These are phyloP conservation scores for Sitodiplosis mosellana DNA, from an alignment of 1,140 invertebrate species.

Conservation along the genomic window DNA sequence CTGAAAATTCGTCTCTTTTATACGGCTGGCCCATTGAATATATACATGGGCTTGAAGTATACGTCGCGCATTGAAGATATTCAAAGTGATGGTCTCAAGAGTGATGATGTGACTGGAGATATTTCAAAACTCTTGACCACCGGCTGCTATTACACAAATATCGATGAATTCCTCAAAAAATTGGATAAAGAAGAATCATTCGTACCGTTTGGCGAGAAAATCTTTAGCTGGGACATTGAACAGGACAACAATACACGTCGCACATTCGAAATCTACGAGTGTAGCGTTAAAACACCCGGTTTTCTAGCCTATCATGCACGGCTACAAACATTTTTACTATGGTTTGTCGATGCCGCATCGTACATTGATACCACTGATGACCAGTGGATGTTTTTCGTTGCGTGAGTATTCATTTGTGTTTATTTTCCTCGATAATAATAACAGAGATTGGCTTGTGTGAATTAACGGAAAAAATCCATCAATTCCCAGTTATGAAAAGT, in stretches of 20 bases:
- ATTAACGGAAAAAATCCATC: no score
- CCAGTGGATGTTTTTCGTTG: conserved; percentile 77
- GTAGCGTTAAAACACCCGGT: conserved; percentile 43
- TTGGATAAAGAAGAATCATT: conserved; percentile 23
- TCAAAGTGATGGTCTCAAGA: conserved; percentile 36
- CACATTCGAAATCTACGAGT: conserved; percentile 65
- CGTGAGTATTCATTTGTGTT: conserved; percentile 41
- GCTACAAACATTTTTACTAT: conserved; percentile 81
- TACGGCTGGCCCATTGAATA: conserved; percentile 56
- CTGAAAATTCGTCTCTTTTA: conserved; percentile 65
- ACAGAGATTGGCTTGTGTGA: no score
- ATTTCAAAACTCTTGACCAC: conserved; percentile 38
- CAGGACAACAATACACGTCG: conserved; percentile 30
- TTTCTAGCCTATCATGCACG: conserved; percentile 66
- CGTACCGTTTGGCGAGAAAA: conserved; percentile 25
- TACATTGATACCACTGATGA: conserved; percentile 87
- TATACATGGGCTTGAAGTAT: conserved; percentile 37
- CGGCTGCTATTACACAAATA: conserved; percentile 20
- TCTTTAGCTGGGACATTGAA: conserved; percentile 20
- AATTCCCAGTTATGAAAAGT: conserved; percentile 60
- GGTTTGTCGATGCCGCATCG: conserved; percentile 86
- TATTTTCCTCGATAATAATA: neutral
- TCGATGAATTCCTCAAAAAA: conserved; percentile 22
- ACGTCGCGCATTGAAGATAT: conserved; percentile 17
- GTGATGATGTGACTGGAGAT: conserved; percentile 64